These are phyloP conservation scores for Glyptemys insculpta DNA, from an alignment of 2,797 vertebrate genomes.

Conservation along the genomic window DNA sequence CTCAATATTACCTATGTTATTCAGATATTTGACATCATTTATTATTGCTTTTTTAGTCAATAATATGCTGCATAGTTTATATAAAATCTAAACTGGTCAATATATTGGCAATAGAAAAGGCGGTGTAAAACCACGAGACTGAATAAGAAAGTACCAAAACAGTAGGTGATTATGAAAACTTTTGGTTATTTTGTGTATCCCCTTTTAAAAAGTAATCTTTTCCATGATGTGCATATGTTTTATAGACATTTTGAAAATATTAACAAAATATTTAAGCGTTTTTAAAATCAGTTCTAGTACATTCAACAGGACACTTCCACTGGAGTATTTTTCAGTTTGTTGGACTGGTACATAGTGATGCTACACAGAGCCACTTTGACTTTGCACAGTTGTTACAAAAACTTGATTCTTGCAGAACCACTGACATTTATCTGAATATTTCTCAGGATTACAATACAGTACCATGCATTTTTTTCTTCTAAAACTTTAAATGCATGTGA, in stretches of 20 bases:
- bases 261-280: neutral
- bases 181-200: neutral
- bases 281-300: neutral
- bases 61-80: neutral
- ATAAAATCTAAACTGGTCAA: neutral
- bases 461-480: neutral
- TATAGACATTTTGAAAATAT: neutral
- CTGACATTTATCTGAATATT: neutral
- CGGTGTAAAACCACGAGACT: too few relatives aligned
- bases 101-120: fast-evolving
- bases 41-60: neutral
- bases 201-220: neutral
- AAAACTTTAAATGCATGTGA: neutral
- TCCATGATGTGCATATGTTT: neutral
- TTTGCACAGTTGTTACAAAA: neutral
- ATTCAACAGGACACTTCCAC: neutral
- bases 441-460: neutral
- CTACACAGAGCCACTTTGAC: neutral
- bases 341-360: neutral
- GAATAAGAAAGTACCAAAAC: too few relatives aligned
- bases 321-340: neutral
- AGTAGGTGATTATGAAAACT: too few relatives aligned
- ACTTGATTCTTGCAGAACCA: neutral
- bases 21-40: neutral
- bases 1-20: neutral